phyloP scores from a whole-genome alignment of 2,113 vertebrate species.

The Phylloscopus trochiloides region DNA sequence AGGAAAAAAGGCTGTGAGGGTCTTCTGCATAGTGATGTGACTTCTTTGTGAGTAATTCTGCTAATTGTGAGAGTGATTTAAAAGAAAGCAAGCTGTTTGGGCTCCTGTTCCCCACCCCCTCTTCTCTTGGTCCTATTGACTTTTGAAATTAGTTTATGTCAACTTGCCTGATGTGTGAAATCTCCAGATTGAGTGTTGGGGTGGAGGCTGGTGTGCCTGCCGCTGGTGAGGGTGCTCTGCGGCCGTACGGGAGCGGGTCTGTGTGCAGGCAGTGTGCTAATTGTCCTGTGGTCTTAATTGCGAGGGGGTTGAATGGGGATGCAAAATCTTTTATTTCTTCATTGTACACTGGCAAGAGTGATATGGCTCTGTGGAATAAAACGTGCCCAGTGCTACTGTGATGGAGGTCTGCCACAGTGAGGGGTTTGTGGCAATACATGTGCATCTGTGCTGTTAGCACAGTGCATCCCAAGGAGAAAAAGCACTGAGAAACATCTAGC shows the following conservation, averaged over 20 bases:
- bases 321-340: neutral
- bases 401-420: neutral
- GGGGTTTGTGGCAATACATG: neutral
- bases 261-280: accelerated
- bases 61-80: neutral
- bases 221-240: accelerated
- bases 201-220: neutral
- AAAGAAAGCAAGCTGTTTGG: neutral
- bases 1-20: neutral
- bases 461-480: neutral
- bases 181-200: neutral
- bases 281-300: neutral
- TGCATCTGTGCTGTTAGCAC: neutral
- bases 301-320: accelerated
- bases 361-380: neutral
- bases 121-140: neutral
- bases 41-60: neutral
- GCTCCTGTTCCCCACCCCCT: neutral
- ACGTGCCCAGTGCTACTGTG: accelerated
- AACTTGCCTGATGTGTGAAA: neutral
- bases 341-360: neutral
- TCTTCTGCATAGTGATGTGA: neutral
- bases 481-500: neutral
- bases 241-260: accelerated
- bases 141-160: neutral